Base-by-base conservation (phyloP, 1,140 invertebrate species). In the Bombus affinis region DNA sequence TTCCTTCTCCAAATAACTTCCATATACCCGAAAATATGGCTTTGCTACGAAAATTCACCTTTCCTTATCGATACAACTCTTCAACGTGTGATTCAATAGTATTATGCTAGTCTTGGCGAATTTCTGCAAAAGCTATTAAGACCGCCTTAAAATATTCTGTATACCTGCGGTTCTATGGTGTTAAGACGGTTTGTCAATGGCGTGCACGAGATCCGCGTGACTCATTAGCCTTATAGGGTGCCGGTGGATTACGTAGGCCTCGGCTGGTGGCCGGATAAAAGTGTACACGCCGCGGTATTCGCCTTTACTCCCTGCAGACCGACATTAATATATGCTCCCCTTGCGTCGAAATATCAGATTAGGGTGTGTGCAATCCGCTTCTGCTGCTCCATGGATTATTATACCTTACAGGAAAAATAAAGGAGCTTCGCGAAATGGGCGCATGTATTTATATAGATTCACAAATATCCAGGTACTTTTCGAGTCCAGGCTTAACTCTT, bases 161-260 rank as follows among this genome's bases (percentile, higher is more conserved):
- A 65, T 88, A 91, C 87, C 89, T 91, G 89, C 81, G 75, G 28
- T 57, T 15, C 13, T 66, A 32, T 6, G n/a, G 65, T 15, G 65
- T 32, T 32, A n/a, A n/a, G 13, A 66, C 0, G 65, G 62, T 57
- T 44, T 47, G 77, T 86, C 89, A 82, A 82, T 37, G 70, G 74
- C 37, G 75, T 73, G 68, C 68, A 66, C 75, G 72, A 87, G 75
- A 42, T 75, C 88, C 72, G 47, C 70, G 71, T 88, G 86, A 91
- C 90, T 91, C 90, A 88, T 91, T 91, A 91, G 81, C 89, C 91
- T 91, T 91, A 91, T 89, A 78, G 74, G 80, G 90, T 86, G 88
- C 76, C 83, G 65, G 66, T 62, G 85, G 81, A 89, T 91, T 91
- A 91, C 83, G 86, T 79, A 66, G 71, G 80, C 39, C 86, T 62